Conservation (phyloP, 2,113 vertebrate genomes). For the Okapia johnstoni region DNA sequence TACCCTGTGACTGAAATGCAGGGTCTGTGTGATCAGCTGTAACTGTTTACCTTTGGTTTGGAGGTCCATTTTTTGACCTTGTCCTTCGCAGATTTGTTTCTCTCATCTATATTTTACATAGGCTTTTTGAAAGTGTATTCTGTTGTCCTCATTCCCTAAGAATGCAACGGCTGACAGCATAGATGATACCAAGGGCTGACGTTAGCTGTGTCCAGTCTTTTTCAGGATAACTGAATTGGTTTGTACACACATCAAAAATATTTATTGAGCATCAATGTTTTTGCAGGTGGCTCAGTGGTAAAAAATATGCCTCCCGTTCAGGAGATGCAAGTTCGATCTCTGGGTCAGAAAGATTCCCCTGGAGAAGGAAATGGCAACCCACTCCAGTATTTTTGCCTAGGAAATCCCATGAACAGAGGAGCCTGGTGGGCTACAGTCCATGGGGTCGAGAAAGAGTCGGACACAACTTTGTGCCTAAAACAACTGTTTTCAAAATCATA, state of each 20-base stretch:
- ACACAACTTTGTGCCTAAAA: not conserved
- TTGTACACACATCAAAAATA: not conserved
- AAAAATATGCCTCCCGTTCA: not conserved
- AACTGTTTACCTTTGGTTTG: not conserved
- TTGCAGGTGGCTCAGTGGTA: not conserved
- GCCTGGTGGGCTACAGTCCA: not conserved
- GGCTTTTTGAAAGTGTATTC: not conserved
- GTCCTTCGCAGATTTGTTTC: not conserved
- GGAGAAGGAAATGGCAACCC: not conserved
- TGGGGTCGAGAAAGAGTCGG: not conserved
- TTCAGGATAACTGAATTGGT: not conserved
- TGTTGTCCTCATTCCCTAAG: too few species aligned
- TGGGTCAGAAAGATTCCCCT: not conserved
- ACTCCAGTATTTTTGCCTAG: not conserved
- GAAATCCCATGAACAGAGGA: not conserved
- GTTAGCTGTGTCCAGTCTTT: not conserved
- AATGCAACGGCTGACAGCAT: fast-evolving
- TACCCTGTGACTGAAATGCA: fast-evolving
- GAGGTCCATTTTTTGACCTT: not conserved
- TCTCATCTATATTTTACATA: not conserved
- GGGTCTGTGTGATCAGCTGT: fast-evolving
- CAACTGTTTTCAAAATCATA: not conserved
- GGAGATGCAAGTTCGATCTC: not conserved
- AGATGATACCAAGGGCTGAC: too few species aligned
- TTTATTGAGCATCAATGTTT: not conserved